Evolutionary conservation across 2,797 vertebrate species (phyloP).

Genomic region (Allobates femoralis): DNA sequence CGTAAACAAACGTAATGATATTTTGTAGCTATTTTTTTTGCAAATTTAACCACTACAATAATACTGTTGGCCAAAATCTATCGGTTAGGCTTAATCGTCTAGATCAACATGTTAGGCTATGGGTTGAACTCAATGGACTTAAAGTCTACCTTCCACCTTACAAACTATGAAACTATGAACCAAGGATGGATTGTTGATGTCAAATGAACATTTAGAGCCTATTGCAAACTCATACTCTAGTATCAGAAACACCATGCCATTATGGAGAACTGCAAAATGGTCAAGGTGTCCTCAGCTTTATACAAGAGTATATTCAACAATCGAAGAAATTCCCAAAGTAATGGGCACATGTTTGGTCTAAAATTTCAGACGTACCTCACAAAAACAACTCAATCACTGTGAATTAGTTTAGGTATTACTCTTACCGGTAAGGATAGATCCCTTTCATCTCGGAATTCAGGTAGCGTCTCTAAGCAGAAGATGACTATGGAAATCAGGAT

Average conservation of each 20-base stretch:
- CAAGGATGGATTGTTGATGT: not conserved
- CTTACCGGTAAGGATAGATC: slow-evolving; percentile 71
- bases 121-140: too few species aligned
- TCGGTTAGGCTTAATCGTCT: too few species aligned
- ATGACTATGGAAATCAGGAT: slow-evolving; percentile 95
- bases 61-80: not conserved
- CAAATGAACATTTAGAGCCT: not conserved
- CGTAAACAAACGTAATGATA: not conserved
- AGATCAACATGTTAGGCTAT: too few species aligned
- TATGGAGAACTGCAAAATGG: not conserved
- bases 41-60: not conserved
- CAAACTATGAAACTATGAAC: too few species aligned
- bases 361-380: not conserved
- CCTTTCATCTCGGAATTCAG: slow-evolving; percentile 87
- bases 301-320: not conserved
- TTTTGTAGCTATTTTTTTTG: not conserved
- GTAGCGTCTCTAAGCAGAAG: slow-evolving; percentile 95
- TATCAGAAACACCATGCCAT: not conserved
- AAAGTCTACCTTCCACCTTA: too few species aligned
- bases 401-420: not conserved
- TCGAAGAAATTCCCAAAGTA: too few species aligned
- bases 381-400: not conserved
- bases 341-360: not conserved
- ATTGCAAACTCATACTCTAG: not conserved
- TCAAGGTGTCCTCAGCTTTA: not conserved